phyloP scores from a whole-genome alignment of 2,797 vertebrate genomes.

The Malurus splendens region DNA sequence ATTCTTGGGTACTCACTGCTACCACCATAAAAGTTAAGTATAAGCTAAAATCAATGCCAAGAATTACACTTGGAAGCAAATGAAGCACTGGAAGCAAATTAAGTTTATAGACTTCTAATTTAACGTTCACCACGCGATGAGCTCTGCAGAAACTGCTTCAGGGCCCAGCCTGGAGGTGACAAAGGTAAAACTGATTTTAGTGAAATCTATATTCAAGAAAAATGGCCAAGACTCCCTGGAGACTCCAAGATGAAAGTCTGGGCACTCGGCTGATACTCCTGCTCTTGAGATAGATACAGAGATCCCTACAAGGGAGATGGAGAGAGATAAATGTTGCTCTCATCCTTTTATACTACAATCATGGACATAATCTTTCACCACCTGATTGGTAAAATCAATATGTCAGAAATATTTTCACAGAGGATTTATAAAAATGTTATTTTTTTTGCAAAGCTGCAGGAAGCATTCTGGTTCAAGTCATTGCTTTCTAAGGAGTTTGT shows the following conservation, averaged over 20 bases:
- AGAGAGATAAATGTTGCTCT: not conserved
- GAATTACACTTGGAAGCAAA: slow-evolving; percentile 48
- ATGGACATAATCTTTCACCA: not conserved
- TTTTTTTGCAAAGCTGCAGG: not conserved
- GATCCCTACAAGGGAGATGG: not conserved
- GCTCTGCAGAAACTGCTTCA: slow-evolving; percentile 15
- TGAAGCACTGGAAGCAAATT: slow-evolving; percentile 46
- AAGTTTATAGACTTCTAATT: slow-evolving; percentile 55
- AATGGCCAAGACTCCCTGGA: not conserved
- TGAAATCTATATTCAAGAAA: slow-evolving; percentile 8
- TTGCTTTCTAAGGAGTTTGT: not conserved
- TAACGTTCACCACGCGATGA: not conserved
- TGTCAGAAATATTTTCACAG: not conserved
- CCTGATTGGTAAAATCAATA: not conserved
- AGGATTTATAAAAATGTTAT: not conserved
- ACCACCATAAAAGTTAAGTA: slow-evolving; percentile 47
- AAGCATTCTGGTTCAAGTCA: not conserved
- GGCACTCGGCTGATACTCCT: not conserved
- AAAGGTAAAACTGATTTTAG: not conserved
- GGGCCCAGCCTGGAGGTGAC: not conserved
- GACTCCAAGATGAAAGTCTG: not conserved
- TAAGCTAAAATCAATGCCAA: slow-evolving; percentile 55
- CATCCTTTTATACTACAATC: not conserved
- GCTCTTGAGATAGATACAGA: not conserved
- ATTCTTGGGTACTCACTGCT: not conserved